Evolutionary conservation across 2,113 vertebrate genomes (phyloP), one percentile per base, ranked within the genome.

Genomic region (Megaptera novaeangliae): DNA sequence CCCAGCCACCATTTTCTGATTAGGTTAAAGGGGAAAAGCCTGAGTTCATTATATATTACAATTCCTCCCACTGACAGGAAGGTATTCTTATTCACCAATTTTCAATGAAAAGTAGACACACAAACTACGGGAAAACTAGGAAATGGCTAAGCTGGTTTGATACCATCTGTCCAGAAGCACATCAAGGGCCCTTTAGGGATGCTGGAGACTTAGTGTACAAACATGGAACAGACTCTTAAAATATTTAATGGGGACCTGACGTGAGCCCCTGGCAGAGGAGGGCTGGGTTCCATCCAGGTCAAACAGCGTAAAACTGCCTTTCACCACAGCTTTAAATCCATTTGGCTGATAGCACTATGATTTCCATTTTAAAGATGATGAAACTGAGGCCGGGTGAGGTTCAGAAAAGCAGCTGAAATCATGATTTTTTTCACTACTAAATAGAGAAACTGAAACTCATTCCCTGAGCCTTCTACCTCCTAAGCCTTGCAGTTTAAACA

Each of bases 91-190:
- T 29, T 36, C 63, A 36, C 36, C 44, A 72, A 63, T 18, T 13
- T 46, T 61, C 41, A 18, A 7, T 6, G 49, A 36, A 94, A 15
- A 61, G 31, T 17, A 69, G 39, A 83, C 39, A n/a, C 3, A n/a
- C 25, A 59, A 44, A 59, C 61, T 27, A 66, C 10, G 57, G 80
- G 39, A 84, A 57, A 89, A 69, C 3, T 55, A 85, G 34, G 64
- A 64, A 21, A 36, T 5, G 34, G n/a, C 4, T n/a, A 7, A 0
- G 3, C 1, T 21, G 55, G n/a, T 21, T 69, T 8, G 31, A 27
- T 15, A 8, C 7, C 13, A 20, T 0, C 2, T 1, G 11, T 18
- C 41, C 49, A 46, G n/a, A 63, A 71, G 12, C 25, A 8, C 2
- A 4, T 0, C 20, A 8, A 25, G 17, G 31, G 34, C 34, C 21